Percentiles rank a stretch among this genome's conserved stretches.
phyloP scores from a whole-genome alignment of 2,888 invertebrate genomes.

The Taenaris catops region DNA sequence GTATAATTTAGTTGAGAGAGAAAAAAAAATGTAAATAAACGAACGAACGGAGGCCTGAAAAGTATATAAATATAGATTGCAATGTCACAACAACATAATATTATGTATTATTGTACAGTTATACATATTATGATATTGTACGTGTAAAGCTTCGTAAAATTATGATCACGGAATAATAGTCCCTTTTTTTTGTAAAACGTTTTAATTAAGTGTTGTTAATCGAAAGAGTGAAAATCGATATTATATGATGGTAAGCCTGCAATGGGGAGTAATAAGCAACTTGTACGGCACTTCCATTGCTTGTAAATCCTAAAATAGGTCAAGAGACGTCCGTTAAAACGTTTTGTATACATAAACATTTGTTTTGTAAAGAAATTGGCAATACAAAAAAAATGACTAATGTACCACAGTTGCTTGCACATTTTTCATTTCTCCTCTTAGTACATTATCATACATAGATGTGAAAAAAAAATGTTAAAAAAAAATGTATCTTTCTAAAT shows the following conservation, averaged over 20 bases:
- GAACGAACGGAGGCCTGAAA: slow-evolving; percentile 66
- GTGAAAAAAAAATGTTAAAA: no score
- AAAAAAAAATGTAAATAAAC: slow-evolving; percentile 61
- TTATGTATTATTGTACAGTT: slow-evolving; percentile 28
- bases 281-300: slow-evolving; percentile 20
- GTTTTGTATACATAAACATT: no score
- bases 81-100: slow-evolving; percentile 61
- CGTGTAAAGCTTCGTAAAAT: slow-evolving; percentile 56
- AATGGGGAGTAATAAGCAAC: slow-evolving; percentile 4
- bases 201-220: slow-evolving; percentile 30
- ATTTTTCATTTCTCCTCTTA: no score
- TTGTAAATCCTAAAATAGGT: slow-evolving; percentile 14
- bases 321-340: slow-evolving; percentile 2
- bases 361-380: no score
- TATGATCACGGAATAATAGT: slow-evolving; percentile 51
- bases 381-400: no score
- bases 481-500: no score
- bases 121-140: slow-evolving; percentile 49
- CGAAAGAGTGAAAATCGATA: slow-evolving; percentile 2
- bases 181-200: slow-evolving; percentile 32
- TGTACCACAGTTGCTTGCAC: no score
- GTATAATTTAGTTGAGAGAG: slow-evolving; percentile 14
- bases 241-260: slow-evolving; percentile 10
- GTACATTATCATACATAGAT: no score
- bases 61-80: slow-evolving; percentile 48